phyloP scores from a whole-genome alignment of 2,888 invertebrate genomes.

The Diarsia mendica region DNA sequence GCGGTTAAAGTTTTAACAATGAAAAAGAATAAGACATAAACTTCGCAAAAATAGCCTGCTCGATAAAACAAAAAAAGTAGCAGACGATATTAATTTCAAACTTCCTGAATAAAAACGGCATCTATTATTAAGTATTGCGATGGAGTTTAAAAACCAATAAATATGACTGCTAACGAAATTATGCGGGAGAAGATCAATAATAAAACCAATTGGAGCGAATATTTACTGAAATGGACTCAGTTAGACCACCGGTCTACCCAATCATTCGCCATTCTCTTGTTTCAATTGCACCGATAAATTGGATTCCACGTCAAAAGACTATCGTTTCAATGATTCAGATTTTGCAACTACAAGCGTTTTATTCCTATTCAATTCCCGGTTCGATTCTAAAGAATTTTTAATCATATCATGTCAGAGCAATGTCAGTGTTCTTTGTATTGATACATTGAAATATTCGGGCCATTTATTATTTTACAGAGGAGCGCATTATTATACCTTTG shows the following conservation, averaged over 20 bases:
- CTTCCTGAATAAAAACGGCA: conserved; percentile 4
- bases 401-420: conserved; percentile 51
- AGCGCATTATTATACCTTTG: background rate
- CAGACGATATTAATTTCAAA: conserved; percentile 15
- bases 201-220: conserved; percentile 60
- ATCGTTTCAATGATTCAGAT: conserved; percentile 74
- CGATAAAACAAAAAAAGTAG: conserved; percentile 4
- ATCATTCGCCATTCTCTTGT: conserved; percentile 73
- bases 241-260: conserved; percentile 67
- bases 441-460: background rate
- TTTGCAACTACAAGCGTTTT: conserved; percentile 73
- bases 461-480: background rate
- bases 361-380: conserved; percentile 66
- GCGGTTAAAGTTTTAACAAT: conserved; percentile 4
- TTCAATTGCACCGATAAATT: conserved; percentile 73
- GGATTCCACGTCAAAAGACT: conserved; percentile 75
- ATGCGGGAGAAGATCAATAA: conserved; percentile 53
- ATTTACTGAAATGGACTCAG: conserved; percentile 65
- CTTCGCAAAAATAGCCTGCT: background rate
- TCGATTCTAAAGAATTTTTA: conserved; percentile 64
- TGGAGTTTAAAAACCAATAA: conserved; percentile 23
- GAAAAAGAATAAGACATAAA: background rate
- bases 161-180: conserved; percentile 40
- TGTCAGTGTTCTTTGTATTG: conserved; percentile 15
- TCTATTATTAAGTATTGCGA: conserved; percentile 7